phyloP scores from a whole-genome alignment of 2,888 invertebrate genomes.

The Osmoderma eremita region DNA sequence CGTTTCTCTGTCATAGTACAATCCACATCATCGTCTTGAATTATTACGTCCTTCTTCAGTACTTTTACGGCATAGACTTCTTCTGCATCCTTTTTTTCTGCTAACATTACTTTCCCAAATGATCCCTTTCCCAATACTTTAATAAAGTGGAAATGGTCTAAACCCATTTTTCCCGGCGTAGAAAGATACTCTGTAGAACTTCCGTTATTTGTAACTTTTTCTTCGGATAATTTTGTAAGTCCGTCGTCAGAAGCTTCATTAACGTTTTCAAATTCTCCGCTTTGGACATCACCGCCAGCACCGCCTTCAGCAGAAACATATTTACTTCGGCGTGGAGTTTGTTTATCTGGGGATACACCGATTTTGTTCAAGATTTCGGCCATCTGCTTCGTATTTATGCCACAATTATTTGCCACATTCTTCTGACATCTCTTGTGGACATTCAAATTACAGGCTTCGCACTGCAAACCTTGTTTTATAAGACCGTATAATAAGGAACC shows the following conservation, averaged over 20 bases:
- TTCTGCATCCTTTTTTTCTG: constrained; percentile 91
- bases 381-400: constrained; percentile 97
- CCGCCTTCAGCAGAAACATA: constrained; percentile 59
- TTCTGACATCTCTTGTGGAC: constrained; percentile 99
- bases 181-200: constrained; percentile 48
- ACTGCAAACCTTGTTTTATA: constrained; percentile 95
- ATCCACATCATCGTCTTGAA: constrained; percentile 99
- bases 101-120: constrained; percentile 99
- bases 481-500: constrained; percentile 97
- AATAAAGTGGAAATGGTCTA: constrained; percentile 95
- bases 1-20: constrained; percentile 99
- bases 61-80: constrained; percentile 91
- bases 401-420: constrained; percentile 99
- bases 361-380: constrained; percentile 91
- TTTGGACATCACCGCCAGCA: constrained; percentile 58
- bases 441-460: constrained; percentile 95
- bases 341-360: constrained; percentile 83
- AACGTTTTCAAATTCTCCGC: constrained; percentile 54
- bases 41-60: constrained; percentile 96
- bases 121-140: constrained; percentile 99
- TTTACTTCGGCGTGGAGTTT: constrained; percentile 73
- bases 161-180: constrained; percentile 69
- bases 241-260: constrained; percentile 34
- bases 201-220: constrained; percentile 62
- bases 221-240: constrained; percentile 62